Conservation (phyloP, 2,888 invertebrate species). For the Catocala sponsa region DNA sequence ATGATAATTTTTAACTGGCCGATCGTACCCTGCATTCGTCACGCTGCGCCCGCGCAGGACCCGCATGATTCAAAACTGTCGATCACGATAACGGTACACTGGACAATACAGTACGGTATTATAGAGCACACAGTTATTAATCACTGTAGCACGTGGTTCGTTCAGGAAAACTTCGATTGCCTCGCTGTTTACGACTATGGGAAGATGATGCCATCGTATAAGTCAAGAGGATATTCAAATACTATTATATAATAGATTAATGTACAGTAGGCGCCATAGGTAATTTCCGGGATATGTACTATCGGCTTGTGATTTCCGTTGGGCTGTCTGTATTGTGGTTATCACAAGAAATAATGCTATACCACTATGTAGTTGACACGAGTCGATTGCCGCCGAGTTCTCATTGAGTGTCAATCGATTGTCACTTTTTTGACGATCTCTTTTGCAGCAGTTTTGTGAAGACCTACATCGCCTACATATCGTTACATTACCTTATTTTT, state of each 20-base stretch:
- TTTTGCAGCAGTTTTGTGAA: too few relatives aligned
- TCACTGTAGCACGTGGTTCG: constrained; percentile 60
- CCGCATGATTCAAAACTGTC: constrained; percentile 75
- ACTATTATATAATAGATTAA: too few relatives aligned
- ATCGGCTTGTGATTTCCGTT: constrained; percentile 29
- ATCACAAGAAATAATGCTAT: too few relatives aligned
- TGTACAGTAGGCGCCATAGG: not conserved
- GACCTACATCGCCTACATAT: too few relatives aligned
- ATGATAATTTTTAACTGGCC: too few relatives aligned
- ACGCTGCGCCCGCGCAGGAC: constrained; percentile 57
- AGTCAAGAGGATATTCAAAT: too few relatives aligned
- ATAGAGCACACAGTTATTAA: constrained; percentile 60
- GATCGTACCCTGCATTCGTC: constrained; percentile 42
- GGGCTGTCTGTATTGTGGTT: not conserved
- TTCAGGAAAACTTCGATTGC: constrained; percentile 43
- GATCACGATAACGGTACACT: constrained; percentile 62
- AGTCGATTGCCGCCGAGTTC: too few relatives aligned
- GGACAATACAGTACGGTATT: constrained; percentile 54
- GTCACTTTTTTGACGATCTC: too few relatives aligned
- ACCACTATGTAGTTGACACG: too few relatives aligned
- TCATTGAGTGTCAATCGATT: too few relatives aligned
- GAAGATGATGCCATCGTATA: constrained; percentile 1
- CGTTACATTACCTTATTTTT: too few relatives aligned
- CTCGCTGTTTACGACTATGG: constrained; percentile 18
- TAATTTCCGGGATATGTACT: constrained; percentile 8